Evolutionary conservation across 1,140 invertebrate species (phyloP), one percentile per base, ranked within the genome.

Genomic region (Pentalonia nigronervosa): DNA sequence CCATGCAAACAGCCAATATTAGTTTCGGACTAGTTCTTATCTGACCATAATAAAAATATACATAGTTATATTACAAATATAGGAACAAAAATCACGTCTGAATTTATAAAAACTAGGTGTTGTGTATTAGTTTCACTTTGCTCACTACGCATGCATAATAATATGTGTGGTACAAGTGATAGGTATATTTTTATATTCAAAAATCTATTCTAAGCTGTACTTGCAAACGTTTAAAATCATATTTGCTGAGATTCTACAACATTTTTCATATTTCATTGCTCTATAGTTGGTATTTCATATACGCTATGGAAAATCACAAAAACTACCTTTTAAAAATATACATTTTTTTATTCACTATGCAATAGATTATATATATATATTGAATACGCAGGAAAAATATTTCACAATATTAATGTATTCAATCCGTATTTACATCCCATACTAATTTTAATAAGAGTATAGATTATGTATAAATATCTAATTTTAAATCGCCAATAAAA

Each of bases 11-110:
- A 41, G 1, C 34, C 25, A 90, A 90, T 60, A 67, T 90, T 45
- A 90, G 45, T 41, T 90, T 45, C 45, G 89, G 45, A 41, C 89
- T 90, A 90, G 56, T 90, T 90, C 41, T 76, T 67, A 67, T 67
- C 45, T 60, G 30, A 67, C 53, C 45, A 45, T 90, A 45, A 90
- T 25, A 56, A 48, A 89, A 53, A 34, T 41, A 89, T 53, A 56
- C 7, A 23, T 41, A 56, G 50, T 36, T 56, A 89, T 67, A 41
- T 41, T 20, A 45, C 36, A 60, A 90, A 48, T n/a, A 36, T n/a
- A 36, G 23, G 41, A 36, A 56, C 34, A 89, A 56, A 41, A 76
- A n/a, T 76, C 30, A n/a, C 14, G 30, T 76, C 14, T 7, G n/a
- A 14, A 76, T n/a, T 76, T 76, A 76, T 14, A 76, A 76, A 76